Evolutionary conservation across 92 coral and sea anemone genomes (phyloP).

Genomic region (Pocillopora grandis): DNA sequence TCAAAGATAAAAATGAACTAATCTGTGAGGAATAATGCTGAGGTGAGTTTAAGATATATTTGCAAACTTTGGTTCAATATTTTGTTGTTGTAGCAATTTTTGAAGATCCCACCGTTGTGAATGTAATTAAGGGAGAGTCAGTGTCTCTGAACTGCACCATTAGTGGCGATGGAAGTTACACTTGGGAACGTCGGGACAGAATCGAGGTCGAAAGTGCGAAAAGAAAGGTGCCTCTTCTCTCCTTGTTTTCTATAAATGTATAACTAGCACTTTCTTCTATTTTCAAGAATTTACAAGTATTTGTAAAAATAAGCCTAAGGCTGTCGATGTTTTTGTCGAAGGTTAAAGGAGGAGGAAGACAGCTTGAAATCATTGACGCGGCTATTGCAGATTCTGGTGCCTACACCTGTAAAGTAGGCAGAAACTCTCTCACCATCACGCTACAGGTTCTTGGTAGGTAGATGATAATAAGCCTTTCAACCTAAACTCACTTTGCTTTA

Average conservation of each 20-base stretch:
- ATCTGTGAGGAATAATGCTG: no score
- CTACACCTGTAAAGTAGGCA: background rate
- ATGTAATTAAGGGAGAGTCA: background rate
- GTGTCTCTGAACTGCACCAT: constrained; percentile 5
- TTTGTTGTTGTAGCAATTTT: background rate
- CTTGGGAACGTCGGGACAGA: constrained; percentile 20
- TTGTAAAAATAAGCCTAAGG: no score
- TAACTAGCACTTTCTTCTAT: no score
- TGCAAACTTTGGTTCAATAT: no score
- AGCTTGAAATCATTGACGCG: background rate
- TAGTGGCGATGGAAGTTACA: background rate
- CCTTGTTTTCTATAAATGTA: no score
- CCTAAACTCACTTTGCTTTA: no score
- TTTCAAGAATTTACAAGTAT: no score
- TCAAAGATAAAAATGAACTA: no score
- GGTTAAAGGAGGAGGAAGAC: background rate
- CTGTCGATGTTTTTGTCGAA: no score
- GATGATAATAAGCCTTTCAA: no score
- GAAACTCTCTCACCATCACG: background rate
- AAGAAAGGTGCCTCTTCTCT: background rate
- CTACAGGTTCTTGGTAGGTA: constrained; percentile 13
- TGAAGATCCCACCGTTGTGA: background rate
- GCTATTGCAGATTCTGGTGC: constrained; percentile 16
- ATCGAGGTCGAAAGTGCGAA: background rate
- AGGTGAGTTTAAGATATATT: no score